A percentile compares a stretch with the other conserved stretches of the same genome.
Conservation (phyloP, 1,140 invertebrate genomes). For the Conopomorpha cramerella region DNA sequence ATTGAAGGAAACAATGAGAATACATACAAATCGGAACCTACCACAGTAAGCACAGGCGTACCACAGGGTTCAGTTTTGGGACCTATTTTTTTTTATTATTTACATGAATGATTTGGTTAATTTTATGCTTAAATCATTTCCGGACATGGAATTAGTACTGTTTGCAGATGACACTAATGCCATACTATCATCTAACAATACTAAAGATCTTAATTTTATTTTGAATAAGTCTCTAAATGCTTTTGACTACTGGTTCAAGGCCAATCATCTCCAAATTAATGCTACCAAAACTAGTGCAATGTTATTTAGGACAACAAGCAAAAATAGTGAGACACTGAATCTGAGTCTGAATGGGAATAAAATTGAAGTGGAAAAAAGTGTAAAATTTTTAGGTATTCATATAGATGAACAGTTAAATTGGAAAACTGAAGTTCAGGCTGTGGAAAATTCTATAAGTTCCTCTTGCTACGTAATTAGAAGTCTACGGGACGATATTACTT, state of each 20-base stretch:
- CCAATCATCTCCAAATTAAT: background rate
- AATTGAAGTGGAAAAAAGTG: background rate
- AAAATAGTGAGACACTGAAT: background rate
- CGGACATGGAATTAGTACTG: background rate
- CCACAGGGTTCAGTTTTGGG: background rate
- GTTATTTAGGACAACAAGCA: conserved; percentile 1
- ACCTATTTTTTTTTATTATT: background rate
- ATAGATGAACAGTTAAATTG: background rate
- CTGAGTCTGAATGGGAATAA: background rate
- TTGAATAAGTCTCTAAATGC: background rate
- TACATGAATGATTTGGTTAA: background rate
- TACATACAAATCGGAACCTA: too few species aligned
- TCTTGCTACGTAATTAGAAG: background rate
- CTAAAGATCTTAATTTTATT: background rate
- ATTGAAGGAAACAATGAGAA: too few species aligned
- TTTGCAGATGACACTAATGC: conserved; percentile 2
- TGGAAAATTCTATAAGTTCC: background rate
- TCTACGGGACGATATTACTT: conserved; percentile 1
- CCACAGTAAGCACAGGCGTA: too few species aligned
- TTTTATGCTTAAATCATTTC: background rate
- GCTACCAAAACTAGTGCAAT: background rate
- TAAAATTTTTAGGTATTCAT: background rate
- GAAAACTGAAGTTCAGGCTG: background rate
- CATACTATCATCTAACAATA: background rate
- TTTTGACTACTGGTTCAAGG: background rate